phyloP scores from a whole-genome alignment of 2,888 invertebrate genomes.

The Hipparchia sbordonii region DNA sequence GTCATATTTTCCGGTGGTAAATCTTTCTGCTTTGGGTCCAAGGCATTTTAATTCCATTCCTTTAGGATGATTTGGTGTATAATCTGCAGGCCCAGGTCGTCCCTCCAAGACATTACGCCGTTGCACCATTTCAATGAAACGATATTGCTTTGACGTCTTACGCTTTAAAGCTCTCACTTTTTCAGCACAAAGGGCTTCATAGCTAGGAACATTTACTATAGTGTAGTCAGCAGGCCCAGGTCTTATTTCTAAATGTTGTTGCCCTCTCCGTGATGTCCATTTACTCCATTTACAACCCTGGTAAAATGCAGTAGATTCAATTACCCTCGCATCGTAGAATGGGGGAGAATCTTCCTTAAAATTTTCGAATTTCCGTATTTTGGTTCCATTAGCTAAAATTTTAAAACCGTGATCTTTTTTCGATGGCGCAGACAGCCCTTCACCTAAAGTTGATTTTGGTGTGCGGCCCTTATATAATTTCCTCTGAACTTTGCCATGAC shows the following conservation, averaged over 20 bases:
- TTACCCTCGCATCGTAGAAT: constrained; percentile 60
- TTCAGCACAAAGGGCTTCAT: constrained; percentile 57
- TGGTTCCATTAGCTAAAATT: constrained; percentile 45
- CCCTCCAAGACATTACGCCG: constrained; percentile 55
- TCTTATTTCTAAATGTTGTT: constrained; percentile 40
- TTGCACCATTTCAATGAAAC: constrained; percentile 68
- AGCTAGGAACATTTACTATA: constrained; percentile 46
- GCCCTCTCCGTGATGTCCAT: constrained; percentile 53
- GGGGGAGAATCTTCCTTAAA: constrained; percentile 50
- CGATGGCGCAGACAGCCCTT: constrained; percentile 52
- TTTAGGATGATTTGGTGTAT: constrained; percentile 55
- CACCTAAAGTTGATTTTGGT: constrained; percentile 46
- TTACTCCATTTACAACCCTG: constrained; percentile 74
- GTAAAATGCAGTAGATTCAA: constrained; percentile 61
- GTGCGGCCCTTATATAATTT: constrained; percentile 59
- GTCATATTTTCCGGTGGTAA: constrained; percentile 45
- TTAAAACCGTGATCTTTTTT: constrained; percentile 53
- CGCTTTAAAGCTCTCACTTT: constrained; percentile 56
- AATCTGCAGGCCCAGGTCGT: constrained; percentile 62
- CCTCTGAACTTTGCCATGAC: constrained; percentile 56
- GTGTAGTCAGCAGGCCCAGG: constrained; percentile 69
- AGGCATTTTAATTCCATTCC: constrained; percentile 48
- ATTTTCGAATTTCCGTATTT: constrained; percentile 43
- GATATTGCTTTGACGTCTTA: constrained; percentile 60
- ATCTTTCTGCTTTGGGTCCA: constrained; percentile 61